Evolutionary conservation across 2,797 vertebrate species (phyloP), one percentile per base, ranked within the genome.

Genomic region (Percopsis omiscomaycus): DNA sequence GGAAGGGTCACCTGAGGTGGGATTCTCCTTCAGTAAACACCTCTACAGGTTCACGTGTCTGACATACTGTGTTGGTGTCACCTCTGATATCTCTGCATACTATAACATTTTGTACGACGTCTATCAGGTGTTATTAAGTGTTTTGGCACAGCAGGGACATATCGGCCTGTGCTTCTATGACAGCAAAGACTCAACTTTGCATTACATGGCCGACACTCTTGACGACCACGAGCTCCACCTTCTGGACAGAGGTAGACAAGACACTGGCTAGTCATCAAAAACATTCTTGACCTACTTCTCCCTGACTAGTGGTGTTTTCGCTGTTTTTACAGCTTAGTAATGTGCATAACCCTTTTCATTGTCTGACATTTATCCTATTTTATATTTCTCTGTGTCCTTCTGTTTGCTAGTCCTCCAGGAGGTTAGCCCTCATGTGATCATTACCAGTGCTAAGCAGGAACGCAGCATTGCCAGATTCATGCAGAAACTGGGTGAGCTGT

Each of bases 371-470:
- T 27, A 3, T 66, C 3, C 27, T 32, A 55, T 64, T 15, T 1
- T 28, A 15, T 55, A 5, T 71, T 44, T 28, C 11, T 15, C 29
- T 58, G 4, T 64, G 46, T 65, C 9, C 14, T 10, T 2, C 5
- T 66, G 10, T 70, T 73, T 37, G 67, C 9, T 74, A 96, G 96
- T 96, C 27, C 85, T 95, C 47, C 92, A 87, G 71, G 95, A 98
- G 86, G 69, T 98, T 72, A 86, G 84, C 62, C 97, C 98, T 60
- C 87, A 74, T 51, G 93, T 94, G 50, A 72, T 99, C 77, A 88
- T 99, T 71, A 96, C 94, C 27, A 98, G 95, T 79, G 96, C 96
- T 61, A 99, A 97, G 88, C 97, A 98, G 82, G 96, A 99, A 69
- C 87, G 83, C 58, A 91, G 79, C 72, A 90, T 98, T 88, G 83